Evolutionary conservation across 2,888 invertebrate species (phyloP).

Genomic region (Lymantria dispar): DNA sequence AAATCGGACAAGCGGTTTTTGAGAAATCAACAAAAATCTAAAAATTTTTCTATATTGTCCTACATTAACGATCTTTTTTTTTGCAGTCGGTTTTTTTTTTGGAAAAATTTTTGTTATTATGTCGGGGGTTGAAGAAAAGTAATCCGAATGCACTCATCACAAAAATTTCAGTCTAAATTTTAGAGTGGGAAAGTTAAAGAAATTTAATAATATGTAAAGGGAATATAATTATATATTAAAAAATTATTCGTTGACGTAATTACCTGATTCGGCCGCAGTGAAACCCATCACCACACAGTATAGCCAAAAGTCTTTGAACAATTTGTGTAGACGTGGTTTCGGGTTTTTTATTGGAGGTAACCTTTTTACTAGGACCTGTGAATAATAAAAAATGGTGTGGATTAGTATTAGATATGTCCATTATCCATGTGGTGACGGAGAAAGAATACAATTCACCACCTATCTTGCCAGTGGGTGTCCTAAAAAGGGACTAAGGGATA

Average conservation of each 20-base stretch:
- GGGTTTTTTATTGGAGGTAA: slow-evolving; percentile 96
- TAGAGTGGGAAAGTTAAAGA: slow-evolving; percentile 30
- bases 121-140: too few species aligned
- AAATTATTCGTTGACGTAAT: slow-evolving; percentile 16
- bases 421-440: too few species aligned
- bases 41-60: too few species aligned
- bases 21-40: too few species aligned
- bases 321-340: slow-evolving; percentile 94
- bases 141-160: slow-evolving; percentile 10
- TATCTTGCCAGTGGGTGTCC: too few species aligned
- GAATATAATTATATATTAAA: neutral
- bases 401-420: too few species aligned
- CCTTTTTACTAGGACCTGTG: slow-evolving; percentile 87
- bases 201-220: slow-evolving; percentile 15
- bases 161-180: slow-evolving; percentile 17
- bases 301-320: slow-evolving; percentile 99
- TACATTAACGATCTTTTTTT: too few species aligned
- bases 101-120: too few species aligned
- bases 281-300: slow-evolving; percentile 99
- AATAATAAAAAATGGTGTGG: neutral
- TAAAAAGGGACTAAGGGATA: too few species aligned
- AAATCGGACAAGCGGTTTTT: too few species aligned
- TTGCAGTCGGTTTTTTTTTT: too few species aligned
- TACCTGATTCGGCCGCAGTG: slow-evolving; percentile 90
- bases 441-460: too few species aligned